These are phyloP conservation scores for Dipus sagitta DNA, from an alignment of 2,797 vertebrate genomes.

Conservation along the genomic window DNA sequence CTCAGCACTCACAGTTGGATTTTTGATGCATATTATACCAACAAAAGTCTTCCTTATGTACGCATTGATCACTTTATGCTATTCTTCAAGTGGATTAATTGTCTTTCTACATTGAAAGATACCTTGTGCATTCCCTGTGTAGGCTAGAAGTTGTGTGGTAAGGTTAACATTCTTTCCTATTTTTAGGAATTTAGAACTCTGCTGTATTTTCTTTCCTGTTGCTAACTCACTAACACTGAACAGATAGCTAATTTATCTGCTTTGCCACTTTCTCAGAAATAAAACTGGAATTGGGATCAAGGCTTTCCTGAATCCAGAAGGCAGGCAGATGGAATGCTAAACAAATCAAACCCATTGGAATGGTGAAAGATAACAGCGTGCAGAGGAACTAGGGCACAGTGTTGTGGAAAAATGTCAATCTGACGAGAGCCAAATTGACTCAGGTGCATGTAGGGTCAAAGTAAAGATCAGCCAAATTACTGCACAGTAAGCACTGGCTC, in stretches of 20 bases:
- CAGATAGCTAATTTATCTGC: conserved; percentile 34
- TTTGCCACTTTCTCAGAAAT: conserved; percentile 21
- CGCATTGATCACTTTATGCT: neutral
- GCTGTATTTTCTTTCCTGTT: neutral
- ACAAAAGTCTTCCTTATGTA: neutral
- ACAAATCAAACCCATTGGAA: conserved; percentile 32
- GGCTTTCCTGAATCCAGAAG: conserved; percentile 51
- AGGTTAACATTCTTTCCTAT: neutral
- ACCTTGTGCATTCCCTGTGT: neutral
- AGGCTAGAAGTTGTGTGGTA: neutral
- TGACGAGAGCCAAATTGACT: neutral
- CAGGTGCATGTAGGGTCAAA: neutral
- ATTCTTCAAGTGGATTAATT: neutral
- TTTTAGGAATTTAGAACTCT: conserved; percentile 25
- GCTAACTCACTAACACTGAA: neutral
- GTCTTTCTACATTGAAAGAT: neutral
- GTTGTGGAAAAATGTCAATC: conserved; percentile 45
- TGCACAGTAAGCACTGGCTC: neutral
- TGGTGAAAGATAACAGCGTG: neutral
- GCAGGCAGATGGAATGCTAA: conserved; percentile 7
- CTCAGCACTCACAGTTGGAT: neutral
- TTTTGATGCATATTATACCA: neutral
- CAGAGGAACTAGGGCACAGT: neutral
- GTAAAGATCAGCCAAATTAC: neutral
- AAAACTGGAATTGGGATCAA: conserved; percentile 33